phyloP scores from a whole-genome alignment of 2,797 vertebrate genomes.

The Todus mexicanus region DNA sequence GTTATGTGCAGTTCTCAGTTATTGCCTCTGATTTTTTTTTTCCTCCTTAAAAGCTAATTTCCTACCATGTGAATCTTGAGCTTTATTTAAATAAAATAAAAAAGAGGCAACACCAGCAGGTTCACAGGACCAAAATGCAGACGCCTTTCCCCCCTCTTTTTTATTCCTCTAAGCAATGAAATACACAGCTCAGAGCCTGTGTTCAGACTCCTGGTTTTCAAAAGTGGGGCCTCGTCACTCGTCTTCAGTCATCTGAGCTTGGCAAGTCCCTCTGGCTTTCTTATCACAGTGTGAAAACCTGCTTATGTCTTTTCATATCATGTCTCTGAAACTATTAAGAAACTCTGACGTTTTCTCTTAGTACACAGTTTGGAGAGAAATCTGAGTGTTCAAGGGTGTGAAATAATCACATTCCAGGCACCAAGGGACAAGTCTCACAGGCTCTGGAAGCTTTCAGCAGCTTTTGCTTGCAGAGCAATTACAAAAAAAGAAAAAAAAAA shows the following conservation, averaged over 20 bases:
- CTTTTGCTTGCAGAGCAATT: slow-evolving; percentile 30
- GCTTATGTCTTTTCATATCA: slow-evolving; percentile 58
- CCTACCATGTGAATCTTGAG: neutral
- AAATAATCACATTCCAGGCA: slow-evolving; percentile 54
- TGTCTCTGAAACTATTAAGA: slow-evolving; percentile 52
- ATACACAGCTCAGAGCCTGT: neutral
- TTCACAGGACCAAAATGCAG: neutral
- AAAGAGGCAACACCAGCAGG: neutral
- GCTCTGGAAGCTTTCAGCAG: slow-evolving; percentile 34
- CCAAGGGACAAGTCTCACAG: slow-evolving; percentile 26
- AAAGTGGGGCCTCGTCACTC: neutral
- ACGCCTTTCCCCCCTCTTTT: too few relatives aligned
- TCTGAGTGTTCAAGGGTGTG: slow-evolving; percentile 50
- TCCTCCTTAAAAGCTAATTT: neutral
- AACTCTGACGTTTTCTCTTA: slow-evolving; percentile 48
- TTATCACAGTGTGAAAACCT: slow-evolving; percentile 56
- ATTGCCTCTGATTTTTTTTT: neutral
- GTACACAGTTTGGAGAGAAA: slow-evolving; percentile 45
- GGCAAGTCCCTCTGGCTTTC: slow-evolving; percentile 26
- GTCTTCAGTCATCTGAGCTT: neutral
- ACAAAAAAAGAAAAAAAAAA: neutral
- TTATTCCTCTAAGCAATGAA: neutral
- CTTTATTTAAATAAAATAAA: neutral
- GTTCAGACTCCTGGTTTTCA: neutral
- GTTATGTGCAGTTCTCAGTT: neutral